Evolutionary conservation across 2,888 invertebrate species (phyloP).

Genomic region (Tenthredo distinguenda): DNA sequence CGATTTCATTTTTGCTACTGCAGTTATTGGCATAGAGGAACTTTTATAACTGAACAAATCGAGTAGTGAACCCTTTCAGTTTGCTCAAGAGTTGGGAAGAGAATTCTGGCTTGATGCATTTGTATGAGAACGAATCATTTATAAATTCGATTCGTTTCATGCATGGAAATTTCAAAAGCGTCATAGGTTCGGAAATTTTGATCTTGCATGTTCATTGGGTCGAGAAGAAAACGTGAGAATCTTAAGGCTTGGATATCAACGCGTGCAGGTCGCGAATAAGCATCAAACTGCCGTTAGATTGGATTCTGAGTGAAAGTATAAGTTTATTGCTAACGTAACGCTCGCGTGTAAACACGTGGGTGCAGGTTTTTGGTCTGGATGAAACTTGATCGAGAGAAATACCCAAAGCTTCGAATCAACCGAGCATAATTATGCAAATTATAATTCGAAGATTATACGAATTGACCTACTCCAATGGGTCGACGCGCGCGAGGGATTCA

Average conservation of each 20-base stretch:
- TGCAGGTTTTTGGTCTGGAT: neutral
- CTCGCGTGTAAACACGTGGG: neutral
- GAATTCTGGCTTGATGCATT: neutral
- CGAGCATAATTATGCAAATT: neutral
- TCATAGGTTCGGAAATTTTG: neutral
- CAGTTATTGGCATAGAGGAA: neutral
- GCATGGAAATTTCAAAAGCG: neutral
- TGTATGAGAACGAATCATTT: neutral
- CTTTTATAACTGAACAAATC: neutral
- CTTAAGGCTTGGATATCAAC: neutral
- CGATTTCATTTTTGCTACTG: neutral
- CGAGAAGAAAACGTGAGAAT: neutral
- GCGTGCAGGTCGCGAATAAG: neutral
- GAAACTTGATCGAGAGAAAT: neutral
- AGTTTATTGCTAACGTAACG: slow-evolving; percentile 8
- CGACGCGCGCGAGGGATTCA: too few species aligned
- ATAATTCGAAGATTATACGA: neutral
- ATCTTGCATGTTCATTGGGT: too few species aligned
- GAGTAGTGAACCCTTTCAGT: neutral
- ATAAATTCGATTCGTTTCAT: neutral
- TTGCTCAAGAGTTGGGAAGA: neutral
- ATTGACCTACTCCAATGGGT: neutral
- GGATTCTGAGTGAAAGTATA: slow-evolving; percentile 1
- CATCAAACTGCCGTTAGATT: neutral
- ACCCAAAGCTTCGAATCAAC: neutral